Evolutionary conservation across 2,113 vertebrate species (phyloP).

Genomic region (Beaufortia kweichowensis): DNA sequence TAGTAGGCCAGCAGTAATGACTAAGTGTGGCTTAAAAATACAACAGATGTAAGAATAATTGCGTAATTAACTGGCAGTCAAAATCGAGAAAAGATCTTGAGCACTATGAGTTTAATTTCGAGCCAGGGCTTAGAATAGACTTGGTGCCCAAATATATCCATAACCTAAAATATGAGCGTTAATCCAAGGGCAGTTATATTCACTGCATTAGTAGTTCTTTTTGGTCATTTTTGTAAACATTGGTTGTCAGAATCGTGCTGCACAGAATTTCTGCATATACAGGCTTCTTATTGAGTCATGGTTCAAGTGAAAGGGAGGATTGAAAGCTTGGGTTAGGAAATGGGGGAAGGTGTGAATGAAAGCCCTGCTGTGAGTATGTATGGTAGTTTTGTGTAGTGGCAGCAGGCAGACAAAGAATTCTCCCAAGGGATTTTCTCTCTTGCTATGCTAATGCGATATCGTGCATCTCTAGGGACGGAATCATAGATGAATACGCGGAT

Average conservation of each 20-base stretch:
- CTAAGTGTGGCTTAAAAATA: background rate
- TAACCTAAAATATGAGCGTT: background rate
- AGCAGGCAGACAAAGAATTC: constrained; percentile 53
- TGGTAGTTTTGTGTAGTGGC: constrained; percentile 46
- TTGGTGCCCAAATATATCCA: background rate
- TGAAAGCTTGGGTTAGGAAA: constrained; percentile 39
- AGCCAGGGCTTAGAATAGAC: background rate
- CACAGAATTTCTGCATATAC: background rate
- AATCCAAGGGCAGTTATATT: background rate
- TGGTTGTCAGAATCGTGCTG: background rate
- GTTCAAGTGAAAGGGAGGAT: constrained; percentile 15
- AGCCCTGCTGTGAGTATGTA: constrained; percentile 21
- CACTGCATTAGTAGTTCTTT: background rate
- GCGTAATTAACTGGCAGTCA: background rate
- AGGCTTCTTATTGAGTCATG: constrained; percentile 33
- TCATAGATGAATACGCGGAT: constrained; percentile 44
- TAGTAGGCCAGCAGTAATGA: too few relatives aligned
- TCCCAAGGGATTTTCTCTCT: constrained; percentile 49
- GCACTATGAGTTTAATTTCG: too few relatives aligned
- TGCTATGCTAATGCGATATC: constrained; percentile 48
- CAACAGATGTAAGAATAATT: background rate
- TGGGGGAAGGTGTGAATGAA: constrained; percentile 36
- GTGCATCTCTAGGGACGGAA: constrained; percentile 43
- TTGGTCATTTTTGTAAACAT: background rate
- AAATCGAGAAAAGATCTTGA: background rate